Base-by-base conservation (phyloP, 2,888 invertebrate genomes). In the Caenorhabditis auriculariae region DNA sequence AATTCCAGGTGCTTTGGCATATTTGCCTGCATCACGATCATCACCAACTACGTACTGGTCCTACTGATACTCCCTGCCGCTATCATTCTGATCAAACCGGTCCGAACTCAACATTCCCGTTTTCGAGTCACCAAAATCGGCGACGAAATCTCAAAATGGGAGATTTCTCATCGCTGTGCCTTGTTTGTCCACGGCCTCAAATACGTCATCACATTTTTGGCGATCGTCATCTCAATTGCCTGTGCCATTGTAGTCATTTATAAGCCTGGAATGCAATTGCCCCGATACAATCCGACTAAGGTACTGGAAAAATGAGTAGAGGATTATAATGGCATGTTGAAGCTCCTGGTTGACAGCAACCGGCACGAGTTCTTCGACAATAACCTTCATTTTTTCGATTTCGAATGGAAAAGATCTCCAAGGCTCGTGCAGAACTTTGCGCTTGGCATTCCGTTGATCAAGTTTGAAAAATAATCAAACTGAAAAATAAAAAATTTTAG, bases 1-100 rank as follows among this genome's bases (percentile, higher is more conserved):
- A n/a, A 39, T 48, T 69, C 45, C 60, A 72, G 77, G 51, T 74
- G 71, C 29, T 79, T 79, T 49, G 79, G 79, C 9, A 60, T 80
- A 63, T 98, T 94, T 86, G 91, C 95, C 60, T 93, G 93, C 21
- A 90, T 91, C 60, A 89, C 93, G 29, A 90, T 95, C 53, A 85
- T 94, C 67, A 88, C 90, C 57, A 94, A 95, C 85, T 94, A 92
- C 82, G 80, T 92, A 27, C 85, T 98, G 54, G 91, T 93, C 88
- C 86, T 93, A 29, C 49, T 72, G 4, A 56, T 72, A 37, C 57
- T 72, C 12, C 72, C 72, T 4, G 47, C 54, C 32, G 51, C 62
- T 0, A 58, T 69, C 2, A 60, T 66, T 42, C 28, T 69, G 0
- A 66, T 56, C 0, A 27, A 48, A 5, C 55, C 58, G 17, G 17